Conservation (phyloP, 2,888 invertebrate genomes). For the Phymatocera aterrima region DNA sequence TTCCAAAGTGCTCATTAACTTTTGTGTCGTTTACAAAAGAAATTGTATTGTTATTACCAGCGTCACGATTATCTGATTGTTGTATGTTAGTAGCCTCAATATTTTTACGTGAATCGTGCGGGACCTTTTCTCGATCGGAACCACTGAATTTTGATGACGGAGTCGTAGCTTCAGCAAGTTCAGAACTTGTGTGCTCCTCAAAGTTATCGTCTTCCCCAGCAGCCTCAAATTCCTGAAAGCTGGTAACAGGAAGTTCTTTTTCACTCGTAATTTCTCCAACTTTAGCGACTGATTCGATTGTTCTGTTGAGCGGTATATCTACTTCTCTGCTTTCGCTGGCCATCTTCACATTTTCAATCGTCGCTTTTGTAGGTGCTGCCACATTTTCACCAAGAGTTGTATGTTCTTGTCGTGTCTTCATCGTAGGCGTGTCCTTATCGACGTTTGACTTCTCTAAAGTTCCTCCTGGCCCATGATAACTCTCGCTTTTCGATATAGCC, state of each 20-base stretch:
- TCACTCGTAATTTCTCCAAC: not conserved
- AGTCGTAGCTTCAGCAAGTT: constrained; percentile 44
- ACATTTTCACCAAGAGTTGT: not conserved
- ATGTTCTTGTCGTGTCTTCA: not conserved
- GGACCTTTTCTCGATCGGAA: constrained; percentile 35
- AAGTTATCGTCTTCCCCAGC: constrained; percentile 46
- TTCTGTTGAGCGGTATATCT: not conserved
- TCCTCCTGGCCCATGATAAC: not conserved
- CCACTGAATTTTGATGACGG: constrained; percentile 21
- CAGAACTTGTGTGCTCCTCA: constrained; percentile 40
- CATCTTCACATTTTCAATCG: not conserved
- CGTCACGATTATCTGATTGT: constrained; percentile 26
- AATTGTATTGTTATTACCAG: constrained; percentile 46
- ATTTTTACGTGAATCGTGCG: constrained; percentile 41
- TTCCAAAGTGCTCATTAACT: constrained; percentile 58
- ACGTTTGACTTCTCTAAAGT: not conserved
- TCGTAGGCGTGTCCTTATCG: not conserved
- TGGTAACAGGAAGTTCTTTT: not conserved
- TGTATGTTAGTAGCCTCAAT: constrained; percentile 51
- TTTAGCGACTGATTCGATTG: not conserved
- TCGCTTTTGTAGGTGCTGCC: constrained; percentile 7
- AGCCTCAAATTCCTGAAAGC: constrained; percentile 48
- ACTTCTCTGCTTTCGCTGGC: not conserved
- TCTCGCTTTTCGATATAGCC: not conserved
- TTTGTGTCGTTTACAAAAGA: constrained; percentile 66